These are phyloP conservation scores for Nipponacmea schrenckii DNA, from an alignment of 2,888 invertebrate genomes.

Conservation along the genomic window DNA sequence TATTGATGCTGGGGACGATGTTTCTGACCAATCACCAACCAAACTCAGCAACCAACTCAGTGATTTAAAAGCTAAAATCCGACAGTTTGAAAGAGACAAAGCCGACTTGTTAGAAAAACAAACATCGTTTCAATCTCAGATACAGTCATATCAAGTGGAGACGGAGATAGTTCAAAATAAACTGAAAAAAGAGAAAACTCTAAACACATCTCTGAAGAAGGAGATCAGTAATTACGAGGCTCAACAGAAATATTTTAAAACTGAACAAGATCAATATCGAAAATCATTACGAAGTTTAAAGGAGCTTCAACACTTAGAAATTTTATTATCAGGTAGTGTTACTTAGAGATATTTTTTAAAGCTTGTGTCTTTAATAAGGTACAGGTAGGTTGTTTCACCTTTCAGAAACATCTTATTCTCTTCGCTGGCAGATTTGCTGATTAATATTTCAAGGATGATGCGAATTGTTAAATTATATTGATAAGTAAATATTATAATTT, in stretches of 20 bases:
- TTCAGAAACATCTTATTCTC: too few species aligned
- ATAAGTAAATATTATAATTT: too few species aligned
- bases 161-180: background rate
- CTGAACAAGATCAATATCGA: constrained; percentile 45
- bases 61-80: constrained; percentile 40
- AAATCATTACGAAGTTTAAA: constrained; percentile 46
- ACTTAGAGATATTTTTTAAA: too few species aligned
- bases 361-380: too few species aligned
- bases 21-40: constrained; percentile 37
- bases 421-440: too few species aligned
- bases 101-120: constrained; percentile 19
- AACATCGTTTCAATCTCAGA: background rate
- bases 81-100: constrained; percentile 37
- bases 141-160: background rate
- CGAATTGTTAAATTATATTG: too few species aligned
- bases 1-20: constrained; percentile 40
- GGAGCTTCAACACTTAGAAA: constrained; percentile 48
- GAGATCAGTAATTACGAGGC: constrained; percentile 44
- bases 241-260: constrained; percentile 43
- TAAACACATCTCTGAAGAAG: constrained; percentile 35
- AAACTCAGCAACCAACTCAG: constrained; percentile 49
- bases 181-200: constrained; percentile 14
- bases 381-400: too few species aligned
- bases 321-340: constrained; percentile 50
- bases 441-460: too few species aligned